Evolutionary conservation across 2,888 invertebrate genomes (phyloP).

Genomic region (Philaethria dido): DNA sequence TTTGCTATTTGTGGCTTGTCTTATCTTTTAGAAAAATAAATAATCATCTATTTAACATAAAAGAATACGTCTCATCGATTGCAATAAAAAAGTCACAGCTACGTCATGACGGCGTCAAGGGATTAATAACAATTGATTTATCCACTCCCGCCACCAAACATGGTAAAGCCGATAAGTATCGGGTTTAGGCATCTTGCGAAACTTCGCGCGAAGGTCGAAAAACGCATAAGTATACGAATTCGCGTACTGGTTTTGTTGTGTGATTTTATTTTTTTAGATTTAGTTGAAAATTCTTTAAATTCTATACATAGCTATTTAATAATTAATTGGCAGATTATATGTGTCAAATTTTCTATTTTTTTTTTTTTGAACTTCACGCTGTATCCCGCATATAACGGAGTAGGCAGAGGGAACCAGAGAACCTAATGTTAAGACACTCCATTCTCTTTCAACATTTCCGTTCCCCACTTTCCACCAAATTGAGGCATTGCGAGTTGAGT

Average conservation of each 20-base stretch:
- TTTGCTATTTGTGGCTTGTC: no score
- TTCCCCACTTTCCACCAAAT: no score
- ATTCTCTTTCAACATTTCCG: no score
- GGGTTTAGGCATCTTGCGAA: slow-evolving; percentile 41
- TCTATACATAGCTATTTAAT: no score
- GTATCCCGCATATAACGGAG: no score
- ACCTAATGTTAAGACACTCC: no score
- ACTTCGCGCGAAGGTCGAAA: slow-evolving; percentile 34
- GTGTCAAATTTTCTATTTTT: no score
- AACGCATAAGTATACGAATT: slow-evolving; percentile 32
- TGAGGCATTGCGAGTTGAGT: no score
- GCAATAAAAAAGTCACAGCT: background rate
- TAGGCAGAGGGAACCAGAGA: no score
- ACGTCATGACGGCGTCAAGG: background rate
- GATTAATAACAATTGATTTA: slow-evolving; percentile 42
- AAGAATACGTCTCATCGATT: background rate
- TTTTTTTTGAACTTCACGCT: no score
- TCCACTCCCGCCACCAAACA: slow-evolving; percentile 37
- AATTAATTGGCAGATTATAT: no score
- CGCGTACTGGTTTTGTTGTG: slow-evolving; percentile 27
- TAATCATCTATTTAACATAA: background rate
- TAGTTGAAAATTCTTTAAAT: background rate
- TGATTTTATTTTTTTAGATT: slow-evolving; percentile 9
- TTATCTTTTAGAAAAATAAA: no score
- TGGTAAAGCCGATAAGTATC: slow-evolving; percentile 41